Base-by-base conservation (phyloP, 2,797 vertebrate species). In the Meda fulgida region DNA sequence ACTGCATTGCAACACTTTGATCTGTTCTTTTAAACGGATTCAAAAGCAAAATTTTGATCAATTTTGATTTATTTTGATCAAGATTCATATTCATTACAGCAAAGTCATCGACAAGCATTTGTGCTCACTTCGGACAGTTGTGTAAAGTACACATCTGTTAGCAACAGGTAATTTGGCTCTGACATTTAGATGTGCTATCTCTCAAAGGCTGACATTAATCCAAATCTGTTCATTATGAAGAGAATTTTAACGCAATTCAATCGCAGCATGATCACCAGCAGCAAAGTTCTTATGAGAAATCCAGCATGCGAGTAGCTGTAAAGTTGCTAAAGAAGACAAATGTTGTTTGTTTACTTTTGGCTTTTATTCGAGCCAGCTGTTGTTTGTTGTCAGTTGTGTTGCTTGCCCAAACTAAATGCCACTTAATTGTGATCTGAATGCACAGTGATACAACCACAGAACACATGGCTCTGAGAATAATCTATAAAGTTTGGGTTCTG, bases 371-470 rank as follows among this genome's bases (percentile, higher is more conserved):
- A 80, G 76, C 77, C 88, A 87, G 88, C 66, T 85, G 80, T 58
- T 85, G 85, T 80, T 83, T 85, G 83, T 79, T 78, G 85, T 89
- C 80, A 70, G 79, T 65, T 71, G 63, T 77, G 70, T 80, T 83
- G 43, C 81, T 83, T 69, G 9, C 75, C 65, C 65, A 80, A 48
- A 78, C 69, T 85, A 75, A 84, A 78, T 73, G 69, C 73, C 69
- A n/a, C 58, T 14, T 76, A 67, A 83, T 53, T 83, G 81, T 83
- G 60, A 83, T 76, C 23, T 53, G 46, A 76, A 76, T 23, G 31
- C 60, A 67, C 60, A 67, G 7, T 67, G 6, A 72, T 83, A 51
- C 43, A 66, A 53, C 43, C 16, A 10, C 72, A 66, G 16, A 83
- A 66, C 72, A 83, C 72, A 76, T 53, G 71, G 71, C 31, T 76